Evolutionary conservation across 2,113 vertebrate species (phyloP).

Genomic region (Eonycteris spelaea): DNA sequence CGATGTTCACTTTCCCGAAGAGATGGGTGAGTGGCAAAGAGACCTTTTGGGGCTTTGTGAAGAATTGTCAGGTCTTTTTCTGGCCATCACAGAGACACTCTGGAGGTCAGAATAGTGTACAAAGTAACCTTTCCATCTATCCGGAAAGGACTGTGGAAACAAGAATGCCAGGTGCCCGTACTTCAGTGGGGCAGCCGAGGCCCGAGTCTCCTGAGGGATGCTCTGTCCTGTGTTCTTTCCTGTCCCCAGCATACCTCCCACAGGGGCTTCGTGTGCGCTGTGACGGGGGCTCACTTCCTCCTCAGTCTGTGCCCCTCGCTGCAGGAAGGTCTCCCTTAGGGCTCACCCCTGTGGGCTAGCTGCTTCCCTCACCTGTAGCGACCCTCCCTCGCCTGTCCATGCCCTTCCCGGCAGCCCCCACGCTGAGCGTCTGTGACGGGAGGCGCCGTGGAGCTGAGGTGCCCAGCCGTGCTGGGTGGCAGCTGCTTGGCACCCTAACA

Average conservation of each 20-base stretch:
- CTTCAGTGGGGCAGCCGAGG: background rate
- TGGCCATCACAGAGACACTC: background rate
- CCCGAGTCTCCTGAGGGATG: background rate
- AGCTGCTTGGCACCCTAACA: fast-evolving
- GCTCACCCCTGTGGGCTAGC: background rate
- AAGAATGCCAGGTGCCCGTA: background rate
- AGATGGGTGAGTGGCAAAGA: background rate
- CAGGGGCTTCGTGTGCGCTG: background rate
- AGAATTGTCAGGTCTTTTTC: background rate
- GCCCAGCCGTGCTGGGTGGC: background rate
- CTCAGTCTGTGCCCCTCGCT: background rate
- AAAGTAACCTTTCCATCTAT: background rate
- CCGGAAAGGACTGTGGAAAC: background rate
- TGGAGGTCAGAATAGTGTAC: background rate
- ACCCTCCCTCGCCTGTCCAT: background rate
- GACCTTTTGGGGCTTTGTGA: background rate
- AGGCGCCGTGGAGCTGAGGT: background rate
- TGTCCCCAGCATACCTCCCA: background rate
- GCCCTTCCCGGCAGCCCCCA: background rate
- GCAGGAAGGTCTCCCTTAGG: background rate
- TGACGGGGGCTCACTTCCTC: background rate
- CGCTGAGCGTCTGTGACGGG: background rate
- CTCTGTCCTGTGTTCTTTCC: background rate
- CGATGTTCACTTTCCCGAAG: background rate
- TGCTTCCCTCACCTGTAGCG: too few species aligned